Evolutionary conservation across 2,797 vertebrate genomes (phyloP), one percentile per base, ranked within the genome.

Genomic region (Pygocentrus nattereri): DNA sequence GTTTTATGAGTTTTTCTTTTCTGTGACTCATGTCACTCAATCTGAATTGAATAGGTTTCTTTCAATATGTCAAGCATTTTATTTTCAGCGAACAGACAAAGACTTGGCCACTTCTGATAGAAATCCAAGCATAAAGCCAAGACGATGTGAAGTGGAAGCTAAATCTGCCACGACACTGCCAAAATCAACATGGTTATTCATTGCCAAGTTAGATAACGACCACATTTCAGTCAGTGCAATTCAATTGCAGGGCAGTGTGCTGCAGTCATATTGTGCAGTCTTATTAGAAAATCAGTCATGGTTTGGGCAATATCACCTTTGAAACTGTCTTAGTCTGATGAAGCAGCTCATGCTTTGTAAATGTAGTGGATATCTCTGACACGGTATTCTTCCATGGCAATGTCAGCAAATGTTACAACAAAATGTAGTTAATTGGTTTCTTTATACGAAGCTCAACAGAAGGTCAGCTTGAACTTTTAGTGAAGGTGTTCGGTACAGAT

Each of bases 101-200:
- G 7, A 25, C 50, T 64, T 54, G 41, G 47, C 52, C 11, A 21
- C 76, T 74, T 72, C 52, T 61, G 15, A 41, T 19, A 23, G 49
- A 41, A 47, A 78, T 67, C 67, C 10, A 64, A 76, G 67, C 41
- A 72, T 16, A 58, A 72, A 67, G 27, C 27, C 49, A 76, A 34
- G 47, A 5, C 47, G 25, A 64, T 56, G 30, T 71, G 64, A 79
- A 79, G 56, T 62, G 49, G 23, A 21, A 56, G 47, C 54, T 73
- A 79, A 83, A 79, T 56, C 38, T 50, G 44, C 21, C 7, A 50
- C 74, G 31, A 62, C 74, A 61, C 23, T 65, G 65, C 72, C 71
- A 85, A 82, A 70, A 44, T 54, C 73, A 76, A 70, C 71, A 67
- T 64, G 8, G 11, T 58, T 38, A 59, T 59, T 74, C 54, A 74